Evolutionary conservation across 2,888 invertebrate genomes (phyloP), one percentile per base, ranked within the genome.

Genomic region (Mayetiola destructor): DNA sequence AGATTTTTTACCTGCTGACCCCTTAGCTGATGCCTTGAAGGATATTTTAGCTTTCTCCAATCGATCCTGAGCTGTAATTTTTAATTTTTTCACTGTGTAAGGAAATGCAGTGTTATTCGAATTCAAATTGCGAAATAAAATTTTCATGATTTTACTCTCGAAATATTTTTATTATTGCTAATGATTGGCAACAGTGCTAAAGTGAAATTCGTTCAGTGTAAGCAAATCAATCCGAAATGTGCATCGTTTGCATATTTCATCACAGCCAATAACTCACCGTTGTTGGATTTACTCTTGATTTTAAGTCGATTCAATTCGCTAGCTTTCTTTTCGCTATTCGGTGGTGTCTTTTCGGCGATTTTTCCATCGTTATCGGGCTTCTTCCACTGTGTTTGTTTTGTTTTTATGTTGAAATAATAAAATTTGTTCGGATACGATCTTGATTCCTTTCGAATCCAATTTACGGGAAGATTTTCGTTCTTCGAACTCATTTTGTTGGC

Each of bases 11-110:
- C n/a, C n/a, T n/a, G n/a, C n/a, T n/a, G n/a, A n/a, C n/a, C n/a
- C n/a, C n/a, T n/a, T n/a, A n/a, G n/a, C n/a, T n/a, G n/a, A 12
- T 5, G 29, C 21, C 4, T 36, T 56, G 29, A 9, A 18, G 5
- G 62, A 63, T 2, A 57, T 59, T 58, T 67, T 68, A 16, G 69
- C 57, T 3, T 65, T 61, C 36, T 68, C 67, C 0, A 70, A 63
- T 0, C 69, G 67, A 57, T 67, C 67, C 57, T 69, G 68, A 0
- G 69, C 63, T 1, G 63, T 18, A 12, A 27, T 48, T 27, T 48
- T 27, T 27, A 27, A 48, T 27, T 27, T 27, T 27, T 48, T 48
- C 1, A 48, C 48, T 48, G 14, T 6, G n/a, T n/a, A n/a, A n/a
- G n/a, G n/a, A n/a, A n/a, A n/a, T n/a, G n/a, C n/a, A n/a, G n/a